Conservation (phyloP, 2,113 vertebrate genomes). For the Nyctereutes procyonoides region DNA sequence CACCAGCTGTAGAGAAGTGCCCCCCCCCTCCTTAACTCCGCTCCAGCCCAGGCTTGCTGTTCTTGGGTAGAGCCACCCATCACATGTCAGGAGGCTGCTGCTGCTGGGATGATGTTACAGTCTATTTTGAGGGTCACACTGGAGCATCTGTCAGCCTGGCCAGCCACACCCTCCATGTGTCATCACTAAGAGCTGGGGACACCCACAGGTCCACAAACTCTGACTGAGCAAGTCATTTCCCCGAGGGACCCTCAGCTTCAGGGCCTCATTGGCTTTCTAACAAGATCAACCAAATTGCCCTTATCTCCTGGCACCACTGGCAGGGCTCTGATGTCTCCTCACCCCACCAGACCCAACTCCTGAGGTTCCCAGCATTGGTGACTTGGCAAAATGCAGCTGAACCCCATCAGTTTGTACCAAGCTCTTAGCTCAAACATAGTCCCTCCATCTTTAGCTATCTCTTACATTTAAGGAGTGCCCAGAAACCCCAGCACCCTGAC, state of each 20-base stretch:
- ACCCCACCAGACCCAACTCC: slow-evolving; percentile 22
- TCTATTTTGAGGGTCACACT: slow-evolving; percentile 84
- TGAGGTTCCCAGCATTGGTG: slow-evolving; percentile 52
- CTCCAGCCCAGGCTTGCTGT: slow-evolving; percentile 58
- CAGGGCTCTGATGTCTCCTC: slow-evolving; percentile 35
- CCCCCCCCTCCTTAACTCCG: background rate
- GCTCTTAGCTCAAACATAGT: background rate
- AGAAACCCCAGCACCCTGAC: background rate
- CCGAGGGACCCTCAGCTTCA: background rate
- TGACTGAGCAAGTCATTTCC: background rate
- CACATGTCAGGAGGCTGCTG: slow-evolving; percentile 69
- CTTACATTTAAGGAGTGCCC: background rate
- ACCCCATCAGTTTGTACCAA: background rate
- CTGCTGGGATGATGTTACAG: slow-evolving; percentile 78
- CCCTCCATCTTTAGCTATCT: background rate
- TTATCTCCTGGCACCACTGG: slow-evolving; percentile 70
- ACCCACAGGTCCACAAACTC: slow-evolving; percentile 56
- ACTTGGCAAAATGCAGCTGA: slow-evolving; percentile 62
- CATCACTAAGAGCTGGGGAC: slow-evolving; percentile 69
- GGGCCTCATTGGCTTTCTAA: slow-evolving; percentile 33
- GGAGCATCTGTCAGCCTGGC: slow-evolving; percentile 74
- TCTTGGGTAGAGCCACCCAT: slow-evolving; percentile 70
- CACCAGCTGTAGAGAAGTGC: background rate
- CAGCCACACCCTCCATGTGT: slow-evolving; percentile 77
- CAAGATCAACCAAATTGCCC: background rate